Evolutionary conservation across 2,888 invertebrate genomes (phyloP).

Genomic region (Ramazzottius varieornatus): DNA sequence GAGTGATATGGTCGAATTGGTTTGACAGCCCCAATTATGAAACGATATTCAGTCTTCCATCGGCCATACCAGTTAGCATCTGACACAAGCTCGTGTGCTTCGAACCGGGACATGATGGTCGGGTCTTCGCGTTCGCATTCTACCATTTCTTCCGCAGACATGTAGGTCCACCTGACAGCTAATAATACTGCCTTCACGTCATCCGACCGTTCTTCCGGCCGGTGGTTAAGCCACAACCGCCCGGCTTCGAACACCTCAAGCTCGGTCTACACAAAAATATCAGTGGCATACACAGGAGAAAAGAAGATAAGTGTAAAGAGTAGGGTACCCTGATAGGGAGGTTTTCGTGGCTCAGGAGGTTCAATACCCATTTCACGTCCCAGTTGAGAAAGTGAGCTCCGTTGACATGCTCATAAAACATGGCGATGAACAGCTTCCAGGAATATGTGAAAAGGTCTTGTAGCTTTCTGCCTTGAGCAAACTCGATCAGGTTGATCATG

Average conservation of each 20-base stretch:
- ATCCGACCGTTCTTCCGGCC: background rate
- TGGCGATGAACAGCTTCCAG: background rate
- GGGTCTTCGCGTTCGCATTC: background rate
- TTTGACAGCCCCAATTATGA: too few species aligned
- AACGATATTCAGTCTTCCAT: background rate
- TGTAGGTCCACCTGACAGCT: background rate
- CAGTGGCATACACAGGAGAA: too few species aligned
- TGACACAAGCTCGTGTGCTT: background rate
- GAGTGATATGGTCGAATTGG: too few species aligned
- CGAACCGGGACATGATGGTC: background rate
- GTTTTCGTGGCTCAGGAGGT: background rate
- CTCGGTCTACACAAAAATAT: background rate
- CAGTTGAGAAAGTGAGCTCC: background rate
- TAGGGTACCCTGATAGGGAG: background rate
- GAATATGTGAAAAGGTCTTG: background rate
- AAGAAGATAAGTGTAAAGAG: too few species aligned
- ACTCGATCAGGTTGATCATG: background rate
- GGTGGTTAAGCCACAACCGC: background rate
- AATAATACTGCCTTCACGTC: background rate
- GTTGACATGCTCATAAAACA: background rate
- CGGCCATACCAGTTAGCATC: background rate
- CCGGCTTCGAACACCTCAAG: background rate
- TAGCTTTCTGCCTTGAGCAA: background rate
- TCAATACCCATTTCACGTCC: background rate
- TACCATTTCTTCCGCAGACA: background rate